Conservation (phyloP, 2,797 vertebrate genomes). For the Sandelia bainsii region DNA sequence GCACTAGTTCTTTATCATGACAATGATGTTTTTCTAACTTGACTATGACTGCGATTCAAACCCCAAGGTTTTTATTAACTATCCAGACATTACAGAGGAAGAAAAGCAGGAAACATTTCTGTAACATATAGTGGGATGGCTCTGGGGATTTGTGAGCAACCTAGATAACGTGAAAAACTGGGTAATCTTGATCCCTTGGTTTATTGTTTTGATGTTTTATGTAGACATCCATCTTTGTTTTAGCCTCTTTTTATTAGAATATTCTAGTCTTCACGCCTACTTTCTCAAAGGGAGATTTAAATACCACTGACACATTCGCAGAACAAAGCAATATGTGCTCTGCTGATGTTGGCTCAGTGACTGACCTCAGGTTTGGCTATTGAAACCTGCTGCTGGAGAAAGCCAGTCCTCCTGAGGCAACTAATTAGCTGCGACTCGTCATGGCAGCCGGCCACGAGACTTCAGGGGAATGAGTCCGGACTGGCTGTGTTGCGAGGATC, state of each 20-base stretch:
- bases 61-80: no score
- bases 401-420: conserved; percentile 31
- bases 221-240: not conserved
- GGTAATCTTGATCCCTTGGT: not conserved
- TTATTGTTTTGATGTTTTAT: not conserved
- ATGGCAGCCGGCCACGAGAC: conserved; percentile 55
- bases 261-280: not conserved
- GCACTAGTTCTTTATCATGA: no score
- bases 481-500: conserved; percentile 42
- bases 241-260: not conserved
- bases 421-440: conserved; percentile 62
- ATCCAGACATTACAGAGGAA: no score
- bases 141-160: not conserved
- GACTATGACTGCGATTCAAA: no score
- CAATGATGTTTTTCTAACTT: no score
- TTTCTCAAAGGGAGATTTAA: conserved; percentile 13
- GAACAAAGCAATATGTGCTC: conserved; percentile 26
- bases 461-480: conserved; percentile 57
- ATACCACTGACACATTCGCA: conserved; percentile 15
- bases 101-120: no score
- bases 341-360: conserved; percentile 20
- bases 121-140: not conserved
- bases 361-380: conserved; percentile 47
- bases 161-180: not conserved
- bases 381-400: conserved; percentile 47